These are phyloP conservation scores for Pyxicephalus adspersus DNA, from an alignment of 2,113 vertebrate species.

Conservation along the genomic window DNA sequence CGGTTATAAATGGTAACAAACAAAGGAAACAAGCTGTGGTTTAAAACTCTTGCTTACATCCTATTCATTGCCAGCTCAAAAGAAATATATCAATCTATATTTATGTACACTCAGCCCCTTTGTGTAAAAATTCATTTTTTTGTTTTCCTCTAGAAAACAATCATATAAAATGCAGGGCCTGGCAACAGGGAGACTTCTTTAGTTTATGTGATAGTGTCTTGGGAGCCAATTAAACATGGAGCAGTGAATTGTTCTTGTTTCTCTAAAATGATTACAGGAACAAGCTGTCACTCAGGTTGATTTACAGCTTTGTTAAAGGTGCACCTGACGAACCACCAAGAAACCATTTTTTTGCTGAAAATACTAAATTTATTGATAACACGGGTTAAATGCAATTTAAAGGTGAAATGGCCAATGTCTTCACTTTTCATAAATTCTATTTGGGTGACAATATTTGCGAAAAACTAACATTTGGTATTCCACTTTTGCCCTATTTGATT, in stretches of 20 bases:
- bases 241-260: constrained; percentile 31
- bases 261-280: constrained; percentile 43
- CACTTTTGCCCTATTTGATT: too few relatives aligned
- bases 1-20: too few relatives aligned
- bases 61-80: neutral
- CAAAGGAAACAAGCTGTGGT: neutral
- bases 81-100: neutral
- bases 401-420: neutral
- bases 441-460: too few relatives aligned
- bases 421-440: too few relatives aligned
- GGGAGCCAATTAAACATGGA: constrained; percentile 49
- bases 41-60: neutral
- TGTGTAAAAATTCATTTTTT: constrained; percentile 9
- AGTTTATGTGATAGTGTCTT: constrained; percentile 31
- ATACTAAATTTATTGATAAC: constrained; percentile 7
- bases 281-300: constrained; percentile 35
- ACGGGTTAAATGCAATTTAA: neutral
- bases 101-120: neutral
- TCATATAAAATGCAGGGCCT: constrained; percentile 31
- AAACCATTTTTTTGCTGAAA: neutral
- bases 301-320: constrained; percentile 16
- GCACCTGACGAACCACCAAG: neutral
- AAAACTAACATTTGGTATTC: too few relatives aligned
- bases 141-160: constrained; percentile 26
- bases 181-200: constrained; percentile 9